Conservation (phyloP, 2,888 invertebrate genomes). For the Ischnus inquisitorius region DNA sequence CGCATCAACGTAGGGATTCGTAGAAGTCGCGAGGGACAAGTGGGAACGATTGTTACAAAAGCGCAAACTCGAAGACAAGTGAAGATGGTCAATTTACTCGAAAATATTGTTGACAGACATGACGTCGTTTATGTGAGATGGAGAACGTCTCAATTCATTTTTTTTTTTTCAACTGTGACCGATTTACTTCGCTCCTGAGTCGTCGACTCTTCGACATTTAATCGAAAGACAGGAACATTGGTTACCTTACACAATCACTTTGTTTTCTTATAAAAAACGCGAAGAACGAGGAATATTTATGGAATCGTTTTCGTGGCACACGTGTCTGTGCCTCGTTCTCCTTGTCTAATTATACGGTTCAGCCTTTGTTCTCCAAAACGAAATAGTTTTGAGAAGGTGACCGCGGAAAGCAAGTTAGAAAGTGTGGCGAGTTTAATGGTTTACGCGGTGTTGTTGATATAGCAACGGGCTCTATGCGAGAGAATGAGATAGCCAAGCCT, state of each 20-base stretch:
- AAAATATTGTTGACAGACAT: slow-evolving; percentile 19
- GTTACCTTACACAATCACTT: slow-evolving; percentile 43
- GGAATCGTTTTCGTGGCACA: slow-evolving; percentile 27
- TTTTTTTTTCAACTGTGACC: slow-evolving; percentile 2
- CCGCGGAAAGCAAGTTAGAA: slow-evolving; percentile 42
- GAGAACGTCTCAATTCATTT: slow-evolving; percentile 76
- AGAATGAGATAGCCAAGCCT: not conserved
- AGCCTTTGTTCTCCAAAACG: slow-evolving; percentile 29
- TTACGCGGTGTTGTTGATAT: slow-evolving; percentile 6
- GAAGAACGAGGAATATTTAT: slow-evolving; percentile 54
- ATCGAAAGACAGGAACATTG: slow-evolving; percentile 37
- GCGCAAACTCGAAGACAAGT: slow-evolving; percentile 77
- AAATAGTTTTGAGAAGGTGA: slow-evolving; percentile 61
- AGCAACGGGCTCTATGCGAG: slow-evolving; percentile 27
- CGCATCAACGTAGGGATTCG: slow-evolving; percentile 5
- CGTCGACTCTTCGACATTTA: not conserved
- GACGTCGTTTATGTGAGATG: slow-evolving; percentile 41
- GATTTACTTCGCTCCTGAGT: slow-evolving; percentile 13
- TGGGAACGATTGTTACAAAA: slow-evolving; percentile 79
- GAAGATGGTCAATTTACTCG: slow-evolving; percentile 78
- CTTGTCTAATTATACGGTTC: slow-evolving; percentile 65
- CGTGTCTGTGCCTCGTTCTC: slow-evolving; percentile 34
- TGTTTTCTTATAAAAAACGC: slow-evolving; percentile 8
- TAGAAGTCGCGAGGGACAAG: slow-evolving; percentile 65
- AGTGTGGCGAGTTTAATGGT: slow-evolving; percentile 23